Base-by-base conservation (phyloP, 2,113 vertebrate genomes). In the Cinclus cinclus region DNA sequence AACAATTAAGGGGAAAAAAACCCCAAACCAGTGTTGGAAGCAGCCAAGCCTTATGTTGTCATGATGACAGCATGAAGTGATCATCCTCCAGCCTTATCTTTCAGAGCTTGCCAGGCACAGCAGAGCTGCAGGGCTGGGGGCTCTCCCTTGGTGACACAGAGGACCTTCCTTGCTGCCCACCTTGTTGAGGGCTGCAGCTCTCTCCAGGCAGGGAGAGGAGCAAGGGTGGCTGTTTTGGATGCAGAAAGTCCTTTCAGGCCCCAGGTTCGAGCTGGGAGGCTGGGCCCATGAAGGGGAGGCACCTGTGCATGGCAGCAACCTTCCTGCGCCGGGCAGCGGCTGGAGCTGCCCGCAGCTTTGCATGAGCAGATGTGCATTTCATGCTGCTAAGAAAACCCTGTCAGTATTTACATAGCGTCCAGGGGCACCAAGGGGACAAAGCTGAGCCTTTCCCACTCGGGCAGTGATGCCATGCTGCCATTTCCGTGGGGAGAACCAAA, bases 361-460 rank as follows among this genome's bases (percentile, higher is more conserved):
- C 92, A 81, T 92, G 47, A 68, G 83, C 96, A 95, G 93, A 55
- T 92, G 93, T 58, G 92, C 75, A 5, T 46, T 37, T 63, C 12
- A 10, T 2, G 56, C 75, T 35, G 92, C 79, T 74, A 4, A 68
- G 70, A 53, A 80, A 76, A 53, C 5, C 10, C 87, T 21, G n/a
- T 2, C 13, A 3, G 28, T 11, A 84, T 85, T 96, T 79, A 78
- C 83, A 59, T 7, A 67, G 69, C 2, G 0, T 2, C 10, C 6
- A 50, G 80, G 33, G 81, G 28, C 14, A 15, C 35, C 8, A 4
- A 28, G 47, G 69, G 80, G 15, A 62, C 79, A 19, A 10, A 56
- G 39, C 21, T 0, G 39, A 91, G 77, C 77, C 47, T 52, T 50
- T 55, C 24, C 53, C 53, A 14, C 0, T 0, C 0, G 5, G 74